A percentile compares a stretch with the other conserved stretches of the same genome.
Conservation (phyloP, 2,113 vertebrate species). For the Neofelis nebulosa region DNA sequence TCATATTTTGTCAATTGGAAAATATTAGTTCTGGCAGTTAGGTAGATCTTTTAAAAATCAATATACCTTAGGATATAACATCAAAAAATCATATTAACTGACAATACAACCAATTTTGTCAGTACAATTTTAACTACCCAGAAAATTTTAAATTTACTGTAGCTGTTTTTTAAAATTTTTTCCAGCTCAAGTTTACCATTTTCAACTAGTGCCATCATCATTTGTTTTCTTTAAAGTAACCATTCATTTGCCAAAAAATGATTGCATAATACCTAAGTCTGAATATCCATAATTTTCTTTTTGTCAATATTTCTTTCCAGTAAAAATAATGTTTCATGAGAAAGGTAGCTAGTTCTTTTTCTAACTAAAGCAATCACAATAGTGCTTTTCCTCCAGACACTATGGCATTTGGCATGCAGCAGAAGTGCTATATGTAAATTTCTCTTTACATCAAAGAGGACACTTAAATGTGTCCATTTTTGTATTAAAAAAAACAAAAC, state of each 20-base stretch:
- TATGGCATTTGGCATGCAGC: background rate
- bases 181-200: background rate
- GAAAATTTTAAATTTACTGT: background rate
- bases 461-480: background rate
- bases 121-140: background rate
- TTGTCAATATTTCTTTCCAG: background rate
- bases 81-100: background rate
- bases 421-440: background rate
- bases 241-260: background rate
- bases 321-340: background rate
- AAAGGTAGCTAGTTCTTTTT: background rate
- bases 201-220: background rate
- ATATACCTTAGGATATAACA: background rate
- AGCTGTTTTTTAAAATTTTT: background rate
- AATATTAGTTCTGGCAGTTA: background rate
- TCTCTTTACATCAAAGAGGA: background rate
- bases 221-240: background rate
- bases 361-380: background rate
- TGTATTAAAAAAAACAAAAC: background rate
- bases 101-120: background rate
- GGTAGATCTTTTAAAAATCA: background rate
- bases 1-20: background rate
- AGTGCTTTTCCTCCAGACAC: background rate
- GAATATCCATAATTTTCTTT: background rate
- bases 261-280: background rate